Percentiles rank a stretch among this genome's conserved stretches.
These are phyloP conservation scores for Thryonomys swinderianus DNA, from an alignment of 2,113 vertebrate genomes.

Conservation along the genomic window DNA sequence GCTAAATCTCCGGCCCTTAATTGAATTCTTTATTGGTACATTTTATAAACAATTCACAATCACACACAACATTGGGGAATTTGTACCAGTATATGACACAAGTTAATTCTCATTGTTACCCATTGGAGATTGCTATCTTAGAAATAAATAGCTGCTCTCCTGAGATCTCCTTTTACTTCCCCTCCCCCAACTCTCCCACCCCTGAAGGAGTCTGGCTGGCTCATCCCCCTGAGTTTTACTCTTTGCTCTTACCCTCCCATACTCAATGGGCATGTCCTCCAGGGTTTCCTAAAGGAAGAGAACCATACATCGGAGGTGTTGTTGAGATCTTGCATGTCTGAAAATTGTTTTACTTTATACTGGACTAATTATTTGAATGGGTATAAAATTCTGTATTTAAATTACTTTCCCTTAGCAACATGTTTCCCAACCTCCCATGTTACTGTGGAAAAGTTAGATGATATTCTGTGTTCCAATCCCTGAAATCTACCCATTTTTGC, in stretches of 20 bases:
- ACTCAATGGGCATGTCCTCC: background rate
- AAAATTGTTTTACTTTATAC: background rate
- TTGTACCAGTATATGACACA: no score
- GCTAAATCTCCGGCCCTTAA: no score
- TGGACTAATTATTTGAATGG: background rate
- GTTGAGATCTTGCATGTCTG: background rate
- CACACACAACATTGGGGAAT: no score
- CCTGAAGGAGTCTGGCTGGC: no score
- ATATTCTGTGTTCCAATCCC: background rate
- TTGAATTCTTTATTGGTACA: no score
- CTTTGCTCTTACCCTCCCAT: background rate
- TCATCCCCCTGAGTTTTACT: background rate
- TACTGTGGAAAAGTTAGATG: background rate
- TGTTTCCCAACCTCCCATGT: background rate
- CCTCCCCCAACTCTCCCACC: background rate
- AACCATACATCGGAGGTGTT: background rate
- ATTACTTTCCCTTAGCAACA: background rate
- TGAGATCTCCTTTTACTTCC: background rate
- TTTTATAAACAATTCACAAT: no score
- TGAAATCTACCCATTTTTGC: background rate
- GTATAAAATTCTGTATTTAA: background rate
- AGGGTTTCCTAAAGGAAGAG: background rate
- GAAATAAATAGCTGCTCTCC: background rate
- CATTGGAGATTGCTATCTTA: background rate
- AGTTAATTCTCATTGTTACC: no score